These are phyloP conservation scores for Synanthedon tipuliformis DNA, from an alignment of 2,888 invertebrate genomes.

Conservation along the genomic window DNA sequence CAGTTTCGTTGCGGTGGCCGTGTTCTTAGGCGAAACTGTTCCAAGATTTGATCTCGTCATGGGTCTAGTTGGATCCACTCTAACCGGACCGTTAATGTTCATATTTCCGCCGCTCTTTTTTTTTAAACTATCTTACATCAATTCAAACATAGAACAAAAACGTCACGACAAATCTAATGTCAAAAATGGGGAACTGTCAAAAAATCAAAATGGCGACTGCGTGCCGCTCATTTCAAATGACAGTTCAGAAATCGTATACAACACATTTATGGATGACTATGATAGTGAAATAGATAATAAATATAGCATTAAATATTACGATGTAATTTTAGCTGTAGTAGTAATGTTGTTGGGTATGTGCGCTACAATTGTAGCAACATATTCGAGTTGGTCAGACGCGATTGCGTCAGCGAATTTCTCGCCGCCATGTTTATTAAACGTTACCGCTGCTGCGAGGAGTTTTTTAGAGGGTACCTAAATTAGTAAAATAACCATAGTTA, in stretches of 20 bases:
- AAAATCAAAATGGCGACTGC: slow-evolving; percentile 12
- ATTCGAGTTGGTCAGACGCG: slow-evolving; percentile 76
- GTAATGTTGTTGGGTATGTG: slow-evolving; percentile 73
- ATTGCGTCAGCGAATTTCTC: slow-evolving; percentile 74
- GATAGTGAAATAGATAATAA: slow-evolving; percentile 18
- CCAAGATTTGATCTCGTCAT: slow-evolving; percentile 89
- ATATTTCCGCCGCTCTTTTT: slow-evolving; percentile 87
- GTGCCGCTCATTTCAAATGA: slow-evolving; percentile 28
- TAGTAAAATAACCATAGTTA: no score
- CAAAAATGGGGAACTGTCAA: slow-evolving; percentile 8
- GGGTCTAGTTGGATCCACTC: slow-evolving; percentile 86
- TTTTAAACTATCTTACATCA: slow-evolving; percentile 73
- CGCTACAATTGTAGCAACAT: slow-evolving; percentile 77
- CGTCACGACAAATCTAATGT: neutral
- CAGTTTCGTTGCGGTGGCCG: slow-evolving; percentile 74
- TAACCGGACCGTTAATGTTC: slow-evolving; percentile 86
- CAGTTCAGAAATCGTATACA: slow-evolving; percentile 29
- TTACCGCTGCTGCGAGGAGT: slow-evolving; percentile 55
- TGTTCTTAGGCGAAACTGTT: slow-evolving; percentile 83
- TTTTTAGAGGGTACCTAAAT: slow-evolving; percentile 18
- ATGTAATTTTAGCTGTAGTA: slow-evolving; percentile 64
- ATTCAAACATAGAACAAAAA: slow-evolving; percentile 14
- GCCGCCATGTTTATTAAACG: slow-evolving; percentile 79
- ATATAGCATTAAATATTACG: slow-evolving; percentile 47
- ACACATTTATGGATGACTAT: slow-evolving; percentile 32